phyloP scores from a whole-genome alignment of 2,113 vertebrate species.

The Nestor notabilis region DNA sequence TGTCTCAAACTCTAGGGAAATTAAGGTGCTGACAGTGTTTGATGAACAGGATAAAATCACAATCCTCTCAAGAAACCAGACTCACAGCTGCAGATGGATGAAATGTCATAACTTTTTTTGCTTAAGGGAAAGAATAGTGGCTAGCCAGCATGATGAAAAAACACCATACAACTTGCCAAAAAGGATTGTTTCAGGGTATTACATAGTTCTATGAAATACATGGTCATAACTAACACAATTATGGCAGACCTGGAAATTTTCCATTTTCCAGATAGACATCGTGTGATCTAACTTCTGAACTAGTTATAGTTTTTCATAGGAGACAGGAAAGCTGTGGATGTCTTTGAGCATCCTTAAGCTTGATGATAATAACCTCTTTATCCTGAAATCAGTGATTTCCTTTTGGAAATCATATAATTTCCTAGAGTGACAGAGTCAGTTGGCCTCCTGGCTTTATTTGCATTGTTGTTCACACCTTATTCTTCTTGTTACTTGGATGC shows the following conservation, averaged over 20 bases:
- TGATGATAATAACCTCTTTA: not conserved
- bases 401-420: not conserved
- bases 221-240: not conserved
- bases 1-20: constrained; percentile 51
- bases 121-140: not conserved
- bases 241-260: not conserved
- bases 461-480: not conserved
- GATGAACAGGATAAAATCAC: constrained; percentile 48
- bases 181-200: not conserved
- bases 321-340: not conserved
- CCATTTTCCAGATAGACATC: not conserved
- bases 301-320: not conserved
- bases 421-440: not conserved
- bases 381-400: not conserved
- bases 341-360: not conserved
- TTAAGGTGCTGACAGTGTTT: constrained; percentile 36
- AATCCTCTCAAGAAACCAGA: not conserved
- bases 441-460: not conserved
- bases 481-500: not conserved
- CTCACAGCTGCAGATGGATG: not conserved
- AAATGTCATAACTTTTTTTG: not conserved
- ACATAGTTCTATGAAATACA: not conserved
- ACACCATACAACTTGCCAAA: not conserved
- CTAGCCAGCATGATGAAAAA: not conserved
- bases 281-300: not conserved